These are phyloP conservation scores for Oreochromis aureus DNA, from an alignment of 2,113 vertebrate genomes.

Conservation along the genomic window DNA sequence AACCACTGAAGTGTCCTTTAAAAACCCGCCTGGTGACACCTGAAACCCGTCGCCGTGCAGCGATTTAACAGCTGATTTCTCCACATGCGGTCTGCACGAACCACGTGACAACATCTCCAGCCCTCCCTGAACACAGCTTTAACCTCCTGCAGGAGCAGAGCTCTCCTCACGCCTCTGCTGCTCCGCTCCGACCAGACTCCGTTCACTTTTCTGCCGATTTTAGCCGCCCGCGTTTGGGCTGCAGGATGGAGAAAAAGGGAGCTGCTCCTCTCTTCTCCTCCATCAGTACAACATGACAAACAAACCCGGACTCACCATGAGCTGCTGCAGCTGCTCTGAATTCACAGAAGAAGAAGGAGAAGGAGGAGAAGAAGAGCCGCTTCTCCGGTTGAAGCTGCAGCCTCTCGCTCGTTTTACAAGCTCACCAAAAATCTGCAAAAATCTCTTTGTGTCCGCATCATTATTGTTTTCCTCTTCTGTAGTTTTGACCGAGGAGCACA, in stretches of 20 bases:
- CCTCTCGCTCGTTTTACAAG: not conserved
- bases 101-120: not conserved
- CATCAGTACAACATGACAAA: not conserved
- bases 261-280: not conserved
- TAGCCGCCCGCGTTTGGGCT: accelerated
- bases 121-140: not conserved
- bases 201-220: not conserved
- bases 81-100: not conserved
- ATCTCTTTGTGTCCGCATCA: slow-evolving; percentile 31
- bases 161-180: not conserved
- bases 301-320: slow-evolving; percentile 26
- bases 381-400: not conserved
- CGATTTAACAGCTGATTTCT: not conserved
- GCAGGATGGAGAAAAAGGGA: not conserved
- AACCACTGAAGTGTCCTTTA: not conserved
- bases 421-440: not conserved
- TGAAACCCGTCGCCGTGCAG: not conserved
- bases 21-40: not conserved
- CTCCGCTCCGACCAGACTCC: not conserved
- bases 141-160: not conserved
- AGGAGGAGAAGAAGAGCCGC: not conserved
- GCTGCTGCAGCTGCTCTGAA: not conserved
- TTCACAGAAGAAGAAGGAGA: not conserved
- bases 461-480: slow-evolving; percentile 15
- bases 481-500: not conserved